These are phyloP conservation scores for Nestor notabilis DNA, from an alignment of 2,113 vertebrate species.

Conservation along the genomic window DNA sequence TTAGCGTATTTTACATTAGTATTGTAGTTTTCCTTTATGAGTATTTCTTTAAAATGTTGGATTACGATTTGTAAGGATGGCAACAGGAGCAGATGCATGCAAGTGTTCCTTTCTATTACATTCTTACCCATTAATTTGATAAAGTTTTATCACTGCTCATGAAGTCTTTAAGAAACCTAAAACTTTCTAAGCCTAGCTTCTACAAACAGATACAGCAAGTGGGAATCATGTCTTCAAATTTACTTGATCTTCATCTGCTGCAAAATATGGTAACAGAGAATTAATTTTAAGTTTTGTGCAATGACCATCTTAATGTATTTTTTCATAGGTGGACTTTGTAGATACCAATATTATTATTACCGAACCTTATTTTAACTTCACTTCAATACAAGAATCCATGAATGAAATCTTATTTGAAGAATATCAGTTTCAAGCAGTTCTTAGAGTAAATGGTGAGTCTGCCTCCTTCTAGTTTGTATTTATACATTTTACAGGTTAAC, in stretches of 20 bases:
- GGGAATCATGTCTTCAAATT: neutral
- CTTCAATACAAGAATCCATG: conserved; percentile 98
- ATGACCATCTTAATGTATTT: neutral
- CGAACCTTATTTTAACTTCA: conserved; percentile 97
- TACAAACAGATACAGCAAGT: neutral
- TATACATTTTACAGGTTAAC: neutral
- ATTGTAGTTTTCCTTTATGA: neutral
- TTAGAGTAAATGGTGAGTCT: conserved; percentile 89
- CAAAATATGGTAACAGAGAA: neutral
- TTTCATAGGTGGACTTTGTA: conserved; percentile 90
- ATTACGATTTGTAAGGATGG: neutral
- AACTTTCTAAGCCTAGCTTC: neutral
- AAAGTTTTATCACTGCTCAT: neutral
- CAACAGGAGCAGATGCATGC: neutral
- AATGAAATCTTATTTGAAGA: conserved; percentile 99
- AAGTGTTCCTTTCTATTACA: neutral
- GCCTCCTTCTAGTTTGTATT: neutral
- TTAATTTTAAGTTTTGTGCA: neutral
- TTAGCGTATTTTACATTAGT: neutral
- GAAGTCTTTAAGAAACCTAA: neutral
- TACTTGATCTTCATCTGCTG: neutral
- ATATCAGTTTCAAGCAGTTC: conserved; percentile 96
- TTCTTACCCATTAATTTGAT: neutral
- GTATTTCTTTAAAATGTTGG: neutral
- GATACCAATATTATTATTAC: conserved; percentile 94